Evolutionary conservation across 2,888 invertebrate species (phyloP), one percentile per base, ranked within the genome.

Genomic region (Tenthredo amoena): DNA sequence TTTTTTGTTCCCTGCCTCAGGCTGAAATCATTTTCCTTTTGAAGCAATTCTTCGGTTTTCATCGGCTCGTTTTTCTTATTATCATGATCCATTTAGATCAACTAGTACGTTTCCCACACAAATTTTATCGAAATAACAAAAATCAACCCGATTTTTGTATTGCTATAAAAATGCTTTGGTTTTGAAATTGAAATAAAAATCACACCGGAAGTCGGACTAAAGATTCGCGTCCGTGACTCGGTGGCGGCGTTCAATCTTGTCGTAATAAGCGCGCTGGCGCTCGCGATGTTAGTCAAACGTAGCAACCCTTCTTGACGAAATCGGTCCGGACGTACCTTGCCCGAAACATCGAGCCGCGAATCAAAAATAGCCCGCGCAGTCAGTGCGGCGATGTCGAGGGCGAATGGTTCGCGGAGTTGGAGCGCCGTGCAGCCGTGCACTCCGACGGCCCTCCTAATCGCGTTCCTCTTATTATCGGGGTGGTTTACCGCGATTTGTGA

Each of bases 351-450:
- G 81, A 81, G 81, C 58, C 81, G 81, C 81, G 81, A 92, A 92
- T 91, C 92, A 91, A 93, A 93, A 93, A 93, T 93, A 92, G 92
- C 90, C 87, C 87, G 88, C 87, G 90, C 91, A 93, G 93, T 93
- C 91, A 93, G 93, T 93, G 93, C 93, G 93, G 92, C 93, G 92
- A 93, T 93, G 93, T 93, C 93, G 93, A 93, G 92, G 92, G 92
- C 92, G 93, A 93, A 93, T 93, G 92, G 91, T 91, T 91, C 88
- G 90, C 88, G 87, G 91, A 88, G 90, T 89, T 88, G 89, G 88
- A 89, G 89, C 90, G 89, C 86, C 87, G 87, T 84, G 87, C 89
- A 18, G 71, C 84, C 84, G 85, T 71, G 85, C 83, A 72, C 85
- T 58, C 72, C 87, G 72, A 85, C 88, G 86, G 62, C 55, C 74